phyloP scores from a whole-genome alignment of 2,113 vertebrate species.

The Danionella cerebrum region DNA sequence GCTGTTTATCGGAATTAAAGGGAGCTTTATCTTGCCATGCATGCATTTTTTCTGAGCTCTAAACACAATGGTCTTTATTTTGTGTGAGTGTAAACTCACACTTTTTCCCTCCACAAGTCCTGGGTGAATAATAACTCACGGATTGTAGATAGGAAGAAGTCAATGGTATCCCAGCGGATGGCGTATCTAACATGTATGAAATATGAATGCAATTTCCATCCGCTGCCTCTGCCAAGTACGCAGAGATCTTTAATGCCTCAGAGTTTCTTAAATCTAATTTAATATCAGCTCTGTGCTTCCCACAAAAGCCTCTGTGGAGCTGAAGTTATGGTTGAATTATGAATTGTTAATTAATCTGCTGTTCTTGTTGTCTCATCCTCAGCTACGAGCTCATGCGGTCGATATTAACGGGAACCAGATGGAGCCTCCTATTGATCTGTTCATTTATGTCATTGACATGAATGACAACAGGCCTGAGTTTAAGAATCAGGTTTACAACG shows the following conservation, averaged over 20 bases:
- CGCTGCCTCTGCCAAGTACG: neutral
- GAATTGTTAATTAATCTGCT: neutral
- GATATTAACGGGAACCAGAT: slow-evolving; percentile 98
- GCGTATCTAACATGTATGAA: slow-evolving; percentile 4
- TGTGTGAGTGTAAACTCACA: neutral
- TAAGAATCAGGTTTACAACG: slow-evolving; percentile 91
- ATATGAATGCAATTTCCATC: slow-evolving; percentile 10
- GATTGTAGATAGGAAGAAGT: slow-evolving; percentile 8
- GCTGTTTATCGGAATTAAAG: slow-evolving; percentile 10
- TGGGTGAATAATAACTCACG: slow-evolving; percentile 6
- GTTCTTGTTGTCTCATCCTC: slow-evolving; percentile 25
- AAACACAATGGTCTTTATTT: neutral
- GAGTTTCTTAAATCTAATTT: neutral
- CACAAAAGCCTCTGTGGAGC: neutral
- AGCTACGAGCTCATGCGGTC: slow-evolving; percentile 93
- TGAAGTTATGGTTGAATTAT: neutral
- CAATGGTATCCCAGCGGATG: neutral
- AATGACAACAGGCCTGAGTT: slow-evolving; percentile 98
- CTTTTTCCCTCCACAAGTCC: neutral
- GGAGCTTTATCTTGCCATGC: neutral
- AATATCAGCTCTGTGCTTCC: neutral
- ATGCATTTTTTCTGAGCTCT: neutral
- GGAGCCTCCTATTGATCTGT: slow-evolving; percentile 96
- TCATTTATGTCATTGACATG: slow-evolving; percentile 99
- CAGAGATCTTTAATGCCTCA: neutral